phyloP scores from a whole-genome alignment of 37 sponge, comb jelly and placozoan genomes.

The Geodia barretti region DNA sequence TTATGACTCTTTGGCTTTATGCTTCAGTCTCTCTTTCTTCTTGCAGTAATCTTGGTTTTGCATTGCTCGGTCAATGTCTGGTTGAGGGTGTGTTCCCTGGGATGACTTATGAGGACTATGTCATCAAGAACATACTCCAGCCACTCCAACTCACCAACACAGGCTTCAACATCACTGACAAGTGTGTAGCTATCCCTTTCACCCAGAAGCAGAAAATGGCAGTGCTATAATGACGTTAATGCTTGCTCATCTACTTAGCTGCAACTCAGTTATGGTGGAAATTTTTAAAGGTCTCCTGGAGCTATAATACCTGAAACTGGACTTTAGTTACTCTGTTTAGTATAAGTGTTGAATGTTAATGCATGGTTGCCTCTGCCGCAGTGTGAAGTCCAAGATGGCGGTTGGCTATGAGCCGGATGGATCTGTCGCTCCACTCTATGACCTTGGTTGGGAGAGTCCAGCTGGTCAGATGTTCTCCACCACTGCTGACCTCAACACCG shows the following conservation, averaged over 20 bases:
- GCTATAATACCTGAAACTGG: not conserved
- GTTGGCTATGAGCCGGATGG: constrained; percentile 66
- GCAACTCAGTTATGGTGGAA: too few species aligned
- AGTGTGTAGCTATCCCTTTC: too few species aligned
- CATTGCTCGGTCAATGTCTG: constrained; percentile 45
- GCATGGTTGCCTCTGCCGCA: not conserved
- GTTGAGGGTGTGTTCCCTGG: constrained; percentile 18
- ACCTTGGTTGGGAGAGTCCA: constrained; percentile 69
- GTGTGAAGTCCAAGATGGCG: constrained; percentile 61
- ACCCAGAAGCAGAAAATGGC: too few species aligned
- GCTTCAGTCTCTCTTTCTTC: not conserved
- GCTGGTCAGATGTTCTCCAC: constrained; percentile 90
- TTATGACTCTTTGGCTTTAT: not conserved
- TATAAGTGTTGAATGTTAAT: not conserved
- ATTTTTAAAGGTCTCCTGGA: too few species aligned
- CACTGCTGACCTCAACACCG: constrained; percentile 48
- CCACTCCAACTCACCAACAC: constrained; percentile 67
- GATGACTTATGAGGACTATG: constrained; percentile 68
- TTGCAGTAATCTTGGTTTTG: constrained; percentile 38
- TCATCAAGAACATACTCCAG: constrained; percentile 46
- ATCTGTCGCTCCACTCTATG: constrained; percentile 43
- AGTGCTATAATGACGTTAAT: too few species aligned
- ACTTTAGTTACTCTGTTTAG: not conserved
- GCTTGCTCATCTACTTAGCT: too few species aligned
- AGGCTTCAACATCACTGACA: constrained; percentile 66